Base-by-base conservation (phyloP, 2,797 vertebrate genomes). In the Diceros bicornis region DNA sequence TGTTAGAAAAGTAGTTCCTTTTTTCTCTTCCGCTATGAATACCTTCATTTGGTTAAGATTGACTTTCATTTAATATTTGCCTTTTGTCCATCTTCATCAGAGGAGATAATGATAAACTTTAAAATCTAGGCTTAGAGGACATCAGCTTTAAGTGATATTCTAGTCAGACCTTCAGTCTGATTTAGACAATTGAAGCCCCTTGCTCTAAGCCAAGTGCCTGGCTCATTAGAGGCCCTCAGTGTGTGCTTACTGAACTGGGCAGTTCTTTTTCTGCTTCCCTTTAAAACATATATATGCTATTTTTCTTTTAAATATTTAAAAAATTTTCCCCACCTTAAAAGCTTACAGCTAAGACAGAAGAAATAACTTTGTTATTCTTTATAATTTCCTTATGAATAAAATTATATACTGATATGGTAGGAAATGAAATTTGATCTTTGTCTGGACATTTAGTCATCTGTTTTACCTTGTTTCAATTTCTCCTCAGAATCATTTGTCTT, bases 361-460 rank as follows among this genome's bases (percentile, higher is more conserved):
- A 93, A 78, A 83, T 92, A 85, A 61, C 34, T 55, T 72, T 61
- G 27, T 89, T 91, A 29, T 77, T 96, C 8, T 89, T 86, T 47
- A 88, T 89, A 69, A 75, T 91, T 32, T 72, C 16, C 41, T 88
- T 81, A 50, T 74, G 57, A 86, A 37, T 89, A 90, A 87, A 57
- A 84, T 62, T 83, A 12, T 12, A 37, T 59, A 66, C 11, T 69
- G 66, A 6, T 85, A 34, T 57, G 32, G 2, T 96, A 47, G 66
- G 50, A 96, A 90, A 81, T 85, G 6, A 82, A 85, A 81, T 61
- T 52, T 89, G 25, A 44, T 91, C 47, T 29, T 64, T 81, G 2
- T 86, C 57, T 50, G 85, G 16, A 44, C 13, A 29, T 71, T 72
- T 71, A 87, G 47, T 92, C 79, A 68, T 84, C 47, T 94, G 32